Evolutionary conservation across 2,113 vertebrate species (phyloP).

Genomic region (Xiphophorus maculatus): DNA sequence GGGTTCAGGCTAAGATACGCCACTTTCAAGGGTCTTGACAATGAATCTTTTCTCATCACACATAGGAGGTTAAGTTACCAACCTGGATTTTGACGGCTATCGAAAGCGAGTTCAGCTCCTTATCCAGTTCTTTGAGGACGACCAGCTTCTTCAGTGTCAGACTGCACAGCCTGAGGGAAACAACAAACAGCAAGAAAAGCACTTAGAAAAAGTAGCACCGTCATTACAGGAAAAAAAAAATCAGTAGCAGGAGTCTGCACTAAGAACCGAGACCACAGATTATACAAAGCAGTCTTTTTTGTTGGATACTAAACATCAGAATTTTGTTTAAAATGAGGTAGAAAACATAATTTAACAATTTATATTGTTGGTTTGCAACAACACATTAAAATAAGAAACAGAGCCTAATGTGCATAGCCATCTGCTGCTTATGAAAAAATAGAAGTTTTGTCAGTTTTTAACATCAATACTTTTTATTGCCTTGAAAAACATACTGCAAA

Average conservation of each 20-base stretch:
- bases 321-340: background rate
- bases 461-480: too few species aligned
- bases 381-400: background rate
- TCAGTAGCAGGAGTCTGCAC: too few species aligned
- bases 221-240: background rate
- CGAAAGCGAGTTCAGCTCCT: constrained; percentile 86
- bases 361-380: background rate
- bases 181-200: background rate
- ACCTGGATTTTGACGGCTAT: constrained; percentile 84
- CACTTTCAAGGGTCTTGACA: constrained; percentile 16
- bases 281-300: background rate
- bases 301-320: background rate
- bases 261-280: background rate
- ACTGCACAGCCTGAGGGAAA: constrained; percentile 83
- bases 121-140: constrained; percentile 85
- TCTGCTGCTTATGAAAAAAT: too few species aligned
- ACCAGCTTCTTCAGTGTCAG: constrained; percentile 88
- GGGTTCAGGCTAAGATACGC: constrained; percentile 10
- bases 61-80: constrained; percentile 41
- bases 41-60: constrained; percentile 9
- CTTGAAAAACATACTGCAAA: too few species aligned
- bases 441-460: too few species aligned
- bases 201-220: background rate
- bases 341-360: background rate
- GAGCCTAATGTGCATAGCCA: too few species aligned